Percentiles rank a stretch among this genome's conserved stretches.
These are phyloP conservation scores for Sicus ferrugineus DNA, from an alignment of 2,888 invertebrate species.

Conservation along the genomic window DNA sequence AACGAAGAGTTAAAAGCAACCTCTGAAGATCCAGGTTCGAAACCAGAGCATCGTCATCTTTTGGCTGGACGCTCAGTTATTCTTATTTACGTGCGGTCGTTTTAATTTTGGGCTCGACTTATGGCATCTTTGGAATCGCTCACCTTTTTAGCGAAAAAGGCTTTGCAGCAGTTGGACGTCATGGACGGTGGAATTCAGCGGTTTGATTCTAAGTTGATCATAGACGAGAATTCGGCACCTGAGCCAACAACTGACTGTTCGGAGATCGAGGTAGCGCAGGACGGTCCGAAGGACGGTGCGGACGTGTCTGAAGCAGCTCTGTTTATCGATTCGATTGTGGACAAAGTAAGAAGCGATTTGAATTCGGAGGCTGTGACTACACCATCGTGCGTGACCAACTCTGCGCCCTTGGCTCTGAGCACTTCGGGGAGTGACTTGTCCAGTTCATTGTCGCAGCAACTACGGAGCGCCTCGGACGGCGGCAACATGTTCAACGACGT, in stretches of 20 bases:
- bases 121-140: conserved; percentile 51
- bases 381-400: conserved; percentile 24
- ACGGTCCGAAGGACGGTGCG: background rate
- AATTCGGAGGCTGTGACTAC: conserved; percentile 38
- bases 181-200: conserved; percentile 8
- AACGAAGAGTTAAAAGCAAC: background rate
- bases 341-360: conserved; percentile 41
- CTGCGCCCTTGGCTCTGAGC: conserved; percentile 31
- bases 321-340: conserved; percentile 44
- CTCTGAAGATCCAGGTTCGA: background rate
- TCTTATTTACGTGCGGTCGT: background rate
- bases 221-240: conserved; percentile 20
- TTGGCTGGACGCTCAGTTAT: background rate
- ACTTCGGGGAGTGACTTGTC: conserved; percentile 32
- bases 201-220: conserved; percentile 24
- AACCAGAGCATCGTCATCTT: background rate
- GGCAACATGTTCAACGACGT: conserved; percentile 47
- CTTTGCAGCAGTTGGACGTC: conserved; percentile 37
- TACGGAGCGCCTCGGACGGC: conserved; percentile 41
- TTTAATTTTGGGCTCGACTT: conserved; percentile 41
- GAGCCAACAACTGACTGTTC: conserved; percentile 45
- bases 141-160: conserved; percentile 20
- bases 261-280: conserved; percentile 42
- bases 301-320: conserved; percentile 20
- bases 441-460: conserved; percentile 41